Percentiles rank a stretch among this genome's conserved stretches.
Conservation (phyloP, 2,888 invertebrate species). For the Sarcophaga rosellei region DNA sequence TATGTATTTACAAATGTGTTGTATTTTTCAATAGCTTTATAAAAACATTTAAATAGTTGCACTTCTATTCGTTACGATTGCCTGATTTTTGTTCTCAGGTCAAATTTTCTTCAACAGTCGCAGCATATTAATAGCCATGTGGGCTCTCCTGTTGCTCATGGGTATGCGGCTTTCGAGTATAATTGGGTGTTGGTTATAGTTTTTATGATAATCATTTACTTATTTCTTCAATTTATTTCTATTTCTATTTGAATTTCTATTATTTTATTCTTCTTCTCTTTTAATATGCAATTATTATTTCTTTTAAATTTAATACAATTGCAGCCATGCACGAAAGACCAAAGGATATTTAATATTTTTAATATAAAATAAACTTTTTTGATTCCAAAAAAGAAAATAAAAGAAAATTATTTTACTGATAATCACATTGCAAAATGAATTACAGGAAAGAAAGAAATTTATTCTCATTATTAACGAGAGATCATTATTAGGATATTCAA, state of each 20-base stretch:
- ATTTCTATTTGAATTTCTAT: conserved; percentile 45
- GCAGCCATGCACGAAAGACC: conserved; percentile 58
- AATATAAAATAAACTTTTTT: background rate
- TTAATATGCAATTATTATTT: conserved; percentile 26
- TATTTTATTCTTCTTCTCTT: conserved; percentile 16
- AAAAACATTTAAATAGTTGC: background rate
- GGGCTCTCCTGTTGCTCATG: conserved; percentile 57
- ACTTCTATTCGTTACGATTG: background rate
- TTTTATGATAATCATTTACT: conserved; percentile 57
- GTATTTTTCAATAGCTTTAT: background rate
- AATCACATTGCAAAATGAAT: conserved; percentile 38
- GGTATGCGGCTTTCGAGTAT: conserved; percentile 66
- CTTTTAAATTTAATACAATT: conserved; percentile 61
- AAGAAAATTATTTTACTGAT: conserved; percentile 51
- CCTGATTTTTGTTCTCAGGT: background rate
- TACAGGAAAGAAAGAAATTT: background rate
- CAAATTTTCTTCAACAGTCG: no score
- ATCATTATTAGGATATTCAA: background rate
- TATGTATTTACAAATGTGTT: no score
- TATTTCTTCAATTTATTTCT: conserved; percentile 46
- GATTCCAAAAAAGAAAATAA: background rate
- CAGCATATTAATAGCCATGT: background rate
- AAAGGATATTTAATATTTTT: conserved; percentile 46
- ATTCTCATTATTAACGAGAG: background rate
- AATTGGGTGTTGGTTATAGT: conserved; percentile 67